Conservation (phyloP, 2,113 vertebrate genomes). For the Megalops atlanticus region DNA sequence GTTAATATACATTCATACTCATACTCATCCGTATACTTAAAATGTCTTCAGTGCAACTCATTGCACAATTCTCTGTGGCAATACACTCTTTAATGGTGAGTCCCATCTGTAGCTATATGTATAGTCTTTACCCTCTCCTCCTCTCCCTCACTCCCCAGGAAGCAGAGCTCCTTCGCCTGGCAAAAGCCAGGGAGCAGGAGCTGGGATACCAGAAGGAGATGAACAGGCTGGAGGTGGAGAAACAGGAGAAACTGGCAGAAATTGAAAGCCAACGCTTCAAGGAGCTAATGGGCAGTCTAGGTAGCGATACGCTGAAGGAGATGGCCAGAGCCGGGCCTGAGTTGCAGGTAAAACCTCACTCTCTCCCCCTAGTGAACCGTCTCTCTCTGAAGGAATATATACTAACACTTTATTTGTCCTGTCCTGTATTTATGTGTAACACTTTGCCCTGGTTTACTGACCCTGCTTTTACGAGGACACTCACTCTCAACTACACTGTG, state of each 20-base stretch:
- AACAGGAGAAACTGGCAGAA: conserved; percentile 66
- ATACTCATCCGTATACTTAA: background rate
- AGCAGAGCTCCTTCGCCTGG: conserved; percentile 74
- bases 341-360: conserved; percentile 73
- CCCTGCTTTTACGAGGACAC: background rate
- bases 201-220: conserved; percentile 72
- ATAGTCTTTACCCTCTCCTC: background rate
- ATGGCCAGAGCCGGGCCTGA: conserved; percentile 82
- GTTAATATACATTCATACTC: too few species aligned
- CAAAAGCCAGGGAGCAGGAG: conserved; percentile 77
- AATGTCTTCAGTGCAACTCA: background rate
- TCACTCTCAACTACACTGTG: background rate
- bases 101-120: background rate
- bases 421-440: background rate
- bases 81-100: background rate
- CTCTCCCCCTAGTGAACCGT: background rate
- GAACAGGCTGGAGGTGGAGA: conserved; percentile 74
- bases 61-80: background rate
- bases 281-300: conserved; percentile 70
- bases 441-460: background rate
- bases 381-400: background rate
- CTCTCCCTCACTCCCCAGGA: conserved; percentile 62
- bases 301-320: conserved; percentile 74
- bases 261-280: conserved; percentile 77
- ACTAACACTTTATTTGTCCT: background rate